Conservation (phyloP, 2,888 invertebrate species). For the Pyrrhia umbra region DNA sequence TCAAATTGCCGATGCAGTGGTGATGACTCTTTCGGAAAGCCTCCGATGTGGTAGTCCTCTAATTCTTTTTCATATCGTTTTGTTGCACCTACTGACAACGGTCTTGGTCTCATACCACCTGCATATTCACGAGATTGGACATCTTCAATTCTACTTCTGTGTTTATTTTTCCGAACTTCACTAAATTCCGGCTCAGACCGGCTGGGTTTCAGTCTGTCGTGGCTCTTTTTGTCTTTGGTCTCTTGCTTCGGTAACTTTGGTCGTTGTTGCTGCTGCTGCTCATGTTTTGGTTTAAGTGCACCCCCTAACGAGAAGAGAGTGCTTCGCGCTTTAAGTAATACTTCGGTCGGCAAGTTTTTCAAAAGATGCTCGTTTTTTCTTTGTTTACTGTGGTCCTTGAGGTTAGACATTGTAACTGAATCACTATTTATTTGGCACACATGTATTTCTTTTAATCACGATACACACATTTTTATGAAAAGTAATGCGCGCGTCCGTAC, state of each 20-base stretch:
- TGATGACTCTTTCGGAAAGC: conserved; percentile 72
- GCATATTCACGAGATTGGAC: conserved; percentile 67
- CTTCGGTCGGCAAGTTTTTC: conserved; percentile 86
- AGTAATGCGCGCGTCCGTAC: conserved; percentile 76
- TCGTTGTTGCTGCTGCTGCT: conserved; percentile 68
- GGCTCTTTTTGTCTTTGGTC: conserved; percentile 83
- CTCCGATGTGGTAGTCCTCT: conserved; percentile 71
- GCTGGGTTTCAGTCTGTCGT: conserved; percentile 80
- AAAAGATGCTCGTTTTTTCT: conserved; percentile 82
- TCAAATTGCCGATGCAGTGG: conserved; percentile 75
- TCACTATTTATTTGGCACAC: conserved; percentile 56
- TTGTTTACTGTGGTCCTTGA: conserved; percentile 82
- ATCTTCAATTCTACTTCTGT: conserved; percentile 80
- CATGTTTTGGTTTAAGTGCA: conserved; percentile 85
- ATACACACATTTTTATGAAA: conserved; percentile 57
- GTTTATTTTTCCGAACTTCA: conserved; percentile 77
- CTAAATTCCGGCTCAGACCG: conserved; percentile 84
- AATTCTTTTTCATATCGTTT: conserved; percentile 79
- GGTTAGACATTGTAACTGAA: conserved; percentile 78
- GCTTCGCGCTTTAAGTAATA: conserved; percentile 83
- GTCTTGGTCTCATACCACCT: conserved; percentile 73
- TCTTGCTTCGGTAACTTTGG: conserved; percentile 82
- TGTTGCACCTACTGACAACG: conserved; percentile 81
- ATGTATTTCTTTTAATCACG: conserved; percentile 63
- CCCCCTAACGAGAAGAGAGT: conserved; percentile 85